Base-by-base conservation (phyloP, 2,797 vertebrate genomes). In the Chanos chanos region DNA sequence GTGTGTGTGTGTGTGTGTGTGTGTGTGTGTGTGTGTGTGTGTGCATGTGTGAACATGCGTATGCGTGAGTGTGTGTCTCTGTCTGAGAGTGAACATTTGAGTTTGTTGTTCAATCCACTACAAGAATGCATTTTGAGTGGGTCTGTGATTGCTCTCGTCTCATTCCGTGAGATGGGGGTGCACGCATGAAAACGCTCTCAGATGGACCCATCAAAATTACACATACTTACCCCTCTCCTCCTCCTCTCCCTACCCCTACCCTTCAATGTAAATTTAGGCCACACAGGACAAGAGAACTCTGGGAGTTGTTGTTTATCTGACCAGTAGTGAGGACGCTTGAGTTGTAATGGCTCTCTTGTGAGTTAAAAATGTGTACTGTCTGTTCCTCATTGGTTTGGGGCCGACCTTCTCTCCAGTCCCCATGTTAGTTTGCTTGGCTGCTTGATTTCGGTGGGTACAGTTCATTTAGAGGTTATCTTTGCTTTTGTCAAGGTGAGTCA, bases 261-360 rank as follows among this genome's bases (percentile, higher is more conserved):
- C n/a, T n/a, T n/a, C n/a, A n/a, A n/a, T n/a, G n/a, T n/a, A 85
- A 86, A 85, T 83, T 72, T 55, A 70, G 80, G 73, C 80, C 75
- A 48, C 60, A 64, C 80, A 81, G 72, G 77, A 81, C 75, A 60
- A 10, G 9, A 76, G 77, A 70, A 83, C 81, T 83, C 71, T 82
- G 82, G 82, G 83, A 87, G 75, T 83, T 81, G 80, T 83, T 87
- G 85, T 86, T 87, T 83, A 80, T 86, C 80, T 70, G 75, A 8
- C n/a, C 62, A 51, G 12, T 4, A 72, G 62, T 54, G 68, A 76
- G 74, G 80, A 79, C 21, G 69, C 72, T 78, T 83, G 74, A 78
- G 77, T 74, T 75, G 74, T 78, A 78, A 86, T 78, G 80, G 80
- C 81, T 72, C 85, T 86, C 82, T 55, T 53, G 81, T 83, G 81